Evolutionary conservation across 1,140 invertebrate genomes (phyloP).

Genomic region (Orchesella cincta): DNA sequence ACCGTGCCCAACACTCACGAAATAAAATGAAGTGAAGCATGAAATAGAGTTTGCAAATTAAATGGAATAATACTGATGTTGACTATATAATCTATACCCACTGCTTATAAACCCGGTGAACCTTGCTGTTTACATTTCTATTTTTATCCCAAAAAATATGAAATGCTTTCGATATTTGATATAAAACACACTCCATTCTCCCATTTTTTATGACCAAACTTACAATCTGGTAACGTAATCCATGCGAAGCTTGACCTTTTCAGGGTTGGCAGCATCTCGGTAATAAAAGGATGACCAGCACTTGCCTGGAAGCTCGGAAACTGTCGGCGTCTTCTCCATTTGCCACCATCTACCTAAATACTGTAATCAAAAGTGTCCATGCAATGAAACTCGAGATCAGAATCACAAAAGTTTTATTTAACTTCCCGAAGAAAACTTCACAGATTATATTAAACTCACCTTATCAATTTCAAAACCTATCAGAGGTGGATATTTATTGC

Average conservation of each 20-base stretch:
- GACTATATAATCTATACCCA: too few relatives aligned
- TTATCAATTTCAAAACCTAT: conserved; percentile 50
- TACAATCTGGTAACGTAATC: conserved; percentile 51
- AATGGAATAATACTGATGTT: too few relatives aligned
- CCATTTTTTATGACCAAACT: too few relatives aligned
- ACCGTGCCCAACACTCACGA: neutral
- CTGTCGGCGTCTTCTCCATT: conserved; percentile 46
- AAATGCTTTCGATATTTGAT: too few relatives aligned
- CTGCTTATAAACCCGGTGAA: too few relatives aligned
- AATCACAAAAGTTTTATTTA: neutral
- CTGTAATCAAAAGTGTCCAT: conserved; percentile 30
- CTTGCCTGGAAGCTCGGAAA: conserved; percentile 49
- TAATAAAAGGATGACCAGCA: conserved; percentile 50
- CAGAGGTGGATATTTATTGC: conserved; percentile 50
- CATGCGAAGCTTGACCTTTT: conserved; percentile 49
- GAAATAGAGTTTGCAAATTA: too few relatives aligned
- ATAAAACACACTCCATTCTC: conserved; percentile 7
- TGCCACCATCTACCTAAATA: conserved; percentile 51
- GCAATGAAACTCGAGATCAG: neutral
- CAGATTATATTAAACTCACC: conserved; percentile 40
- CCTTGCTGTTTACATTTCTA: neutral
- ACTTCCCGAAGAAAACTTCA: neutral
- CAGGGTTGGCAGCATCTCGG: conserved; percentile 41
- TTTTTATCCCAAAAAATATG: neutral
- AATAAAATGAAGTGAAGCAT: neutral